These are phyloP conservation scores for Tricholauxania praeusta DNA, from an alignment of 2,888 invertebrate genomes.

Conservation along the genomic window DNA sequence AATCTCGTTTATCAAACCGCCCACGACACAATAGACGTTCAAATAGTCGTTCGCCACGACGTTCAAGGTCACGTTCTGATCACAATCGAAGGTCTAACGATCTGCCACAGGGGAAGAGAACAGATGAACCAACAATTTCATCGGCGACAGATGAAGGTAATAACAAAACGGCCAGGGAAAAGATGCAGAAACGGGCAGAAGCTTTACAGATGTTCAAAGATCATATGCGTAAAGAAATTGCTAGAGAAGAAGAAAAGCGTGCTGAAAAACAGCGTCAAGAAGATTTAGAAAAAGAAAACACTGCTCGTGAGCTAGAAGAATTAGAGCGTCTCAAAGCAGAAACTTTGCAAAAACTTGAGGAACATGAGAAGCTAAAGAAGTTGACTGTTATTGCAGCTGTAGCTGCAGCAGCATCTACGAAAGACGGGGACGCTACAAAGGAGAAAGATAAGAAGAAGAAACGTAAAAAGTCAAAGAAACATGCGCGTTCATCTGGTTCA, in stretches of 20 bases:
- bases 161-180: conserved; percentile 64
- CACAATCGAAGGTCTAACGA: conserved; percentile 43
- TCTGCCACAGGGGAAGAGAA: conserved; percentile 44
- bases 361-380: conserved; percentile 58
- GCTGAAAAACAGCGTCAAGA: conserved; percentile 68
- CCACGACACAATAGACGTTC: conserved; percentile 46
- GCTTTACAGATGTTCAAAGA: conserved; percentile 71
- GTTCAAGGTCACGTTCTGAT: conserved; percentile 45
- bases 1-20: conserved; percentile 45
- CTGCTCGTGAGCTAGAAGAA: conserved; percentile 63
- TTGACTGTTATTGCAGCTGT: conserved; percentile 50
- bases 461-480: conserved; percentile 63
- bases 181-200: conserved; percentile 69
- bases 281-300: conserved; percentile 64
- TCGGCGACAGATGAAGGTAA: conserved; percentile 47
- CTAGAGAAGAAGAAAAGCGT: conserved; percentile 72
- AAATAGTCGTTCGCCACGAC: conserved; percentile 51
- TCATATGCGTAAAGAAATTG: conserved; percentile 73
- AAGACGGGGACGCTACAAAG: conserved; percentile 47
- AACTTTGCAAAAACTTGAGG: conserved; percentile 64
- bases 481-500: conserved; percentile 62
- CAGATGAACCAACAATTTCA: conserved; percentile 25
- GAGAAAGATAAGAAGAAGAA: conserved; percentile 62
- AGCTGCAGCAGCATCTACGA: conserved; percentile 47
- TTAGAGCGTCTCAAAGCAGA: conserved; percentile 66